phyloP scores from a whole-genome alignment of 2,113 vertebrate species.

The Malurus cyaneus region DNA sequence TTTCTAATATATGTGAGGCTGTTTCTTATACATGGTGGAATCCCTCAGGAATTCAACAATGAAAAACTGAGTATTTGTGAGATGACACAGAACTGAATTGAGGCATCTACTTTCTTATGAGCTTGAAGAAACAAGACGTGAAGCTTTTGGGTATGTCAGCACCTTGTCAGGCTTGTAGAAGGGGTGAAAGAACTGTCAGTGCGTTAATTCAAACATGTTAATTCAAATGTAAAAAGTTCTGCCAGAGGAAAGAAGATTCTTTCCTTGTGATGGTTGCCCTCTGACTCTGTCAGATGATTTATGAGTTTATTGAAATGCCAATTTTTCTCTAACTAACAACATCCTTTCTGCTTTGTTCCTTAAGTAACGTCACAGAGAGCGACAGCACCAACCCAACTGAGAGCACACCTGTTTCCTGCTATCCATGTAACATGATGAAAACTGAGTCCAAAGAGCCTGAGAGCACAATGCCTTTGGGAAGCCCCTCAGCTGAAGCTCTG shows the following conservation, averaged over 20 bases:
- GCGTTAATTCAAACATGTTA: not conserved
- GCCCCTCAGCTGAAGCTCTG: constrained; percentile 72
- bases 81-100: not conserved
- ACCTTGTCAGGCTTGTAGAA: constrained; percentile 14
- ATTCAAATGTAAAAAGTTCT: constrained; percentile 6
- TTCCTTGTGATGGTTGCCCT: not conserved
- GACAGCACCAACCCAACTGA: constrained; percentile 75
- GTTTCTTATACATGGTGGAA: not conserved
- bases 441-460: constrained; percentile 72
- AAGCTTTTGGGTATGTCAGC: not conserved
- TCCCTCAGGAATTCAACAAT: not conserved
- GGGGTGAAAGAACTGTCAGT: not conserved
- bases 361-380: constrained; percentile 79
- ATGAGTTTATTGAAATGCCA: not conserved
- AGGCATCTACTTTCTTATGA: not conserved
- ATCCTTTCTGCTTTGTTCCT: constrained; percentile 54
- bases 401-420: constrained; percentile 80
- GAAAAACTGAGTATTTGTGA: not conserved
- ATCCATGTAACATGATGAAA: constrained; percentile 83
- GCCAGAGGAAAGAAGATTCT: not conserved
- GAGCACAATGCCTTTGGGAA: constrained; percentile 69
- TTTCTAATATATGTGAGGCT: not conserved
- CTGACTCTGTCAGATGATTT: not conserved
- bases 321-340: not conserved
- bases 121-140: not conserved